Percentiles rank a stretch among this genome's conserved stretches.
Evolutionary conservation across 2,888 invertebrate species (phyloP).

Genomic region (Malacosoma neustria): DNA sequence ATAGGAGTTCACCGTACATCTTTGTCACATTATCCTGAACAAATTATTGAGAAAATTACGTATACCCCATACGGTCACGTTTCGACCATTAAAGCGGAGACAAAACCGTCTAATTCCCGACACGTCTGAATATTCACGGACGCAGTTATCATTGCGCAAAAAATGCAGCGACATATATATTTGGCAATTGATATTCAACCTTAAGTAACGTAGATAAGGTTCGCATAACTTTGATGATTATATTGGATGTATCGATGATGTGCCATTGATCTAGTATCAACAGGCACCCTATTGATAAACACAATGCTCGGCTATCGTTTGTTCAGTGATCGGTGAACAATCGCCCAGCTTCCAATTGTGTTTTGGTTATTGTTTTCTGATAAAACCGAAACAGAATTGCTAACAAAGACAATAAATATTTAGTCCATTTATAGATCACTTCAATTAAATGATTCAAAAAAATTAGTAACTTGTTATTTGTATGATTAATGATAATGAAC

Average conservation of each 20-base stretch:
- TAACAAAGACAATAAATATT: too few species aligned
- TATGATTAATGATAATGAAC: too few species aligned
- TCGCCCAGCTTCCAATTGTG: conserved; percentile 32
- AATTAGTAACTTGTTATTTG: too few species aligned
- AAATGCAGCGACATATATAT: conserved; percentile 28
- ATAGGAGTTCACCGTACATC: conserved; percentile 47
- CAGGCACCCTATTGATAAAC: conserved; percentile 60
- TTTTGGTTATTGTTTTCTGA: conserved; percentile 6
- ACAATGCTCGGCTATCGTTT: conserved; percentile 59
- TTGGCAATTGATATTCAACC: conserved; percentile 1
- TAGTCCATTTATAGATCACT: too few species aligned
- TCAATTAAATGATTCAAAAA: too few species aligned
- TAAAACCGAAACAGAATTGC: conserved; percentile 9
- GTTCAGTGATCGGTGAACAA: conserved; percentile 61
- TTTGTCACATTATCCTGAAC: conserved; percentile 56
- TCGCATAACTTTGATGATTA: too few species aligned
- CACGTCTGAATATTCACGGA: conserved; percentile 66
- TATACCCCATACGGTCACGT: conserved; percentile 62
- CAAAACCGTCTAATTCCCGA: conserved; percentile 69
- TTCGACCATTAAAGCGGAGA: conserved; percentile 66
- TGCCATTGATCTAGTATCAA: conserved; percentile 61
- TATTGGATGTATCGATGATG: conserved; percentile 22
- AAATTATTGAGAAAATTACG: conserved; percentile 61
- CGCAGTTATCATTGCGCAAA: conserved; percentile 70
- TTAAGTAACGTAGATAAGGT: too few species aligned